Base-by-base conservation (phyloP, 2,797 vertebrate species). In the Saguinus oedipus region DNA sequence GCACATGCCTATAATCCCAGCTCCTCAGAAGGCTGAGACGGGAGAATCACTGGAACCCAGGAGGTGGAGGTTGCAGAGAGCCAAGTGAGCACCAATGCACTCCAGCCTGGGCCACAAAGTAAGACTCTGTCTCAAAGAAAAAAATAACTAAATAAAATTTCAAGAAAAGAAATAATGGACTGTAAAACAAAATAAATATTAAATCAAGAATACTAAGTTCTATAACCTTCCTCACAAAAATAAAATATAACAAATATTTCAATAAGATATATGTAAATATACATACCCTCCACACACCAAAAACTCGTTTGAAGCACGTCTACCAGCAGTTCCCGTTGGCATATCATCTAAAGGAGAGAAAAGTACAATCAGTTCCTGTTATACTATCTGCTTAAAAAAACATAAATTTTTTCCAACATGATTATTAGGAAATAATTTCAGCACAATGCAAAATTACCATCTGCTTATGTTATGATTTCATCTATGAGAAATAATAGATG, bases 261-360 rank as follows among this genome's bases (percentile, higher is more conserved):
- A 90, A 82, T 84, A 88, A 97, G 96, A 91, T 42, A 80, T 61
- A 94, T 57, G 84, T 93, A 97, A 96, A 99, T 99, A 98, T 98
- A 99, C 99, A 98, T 99, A 99, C 99, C 99, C 99, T 99, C 99
- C 99, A 98, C 99, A 99, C 97, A 99, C 98, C 95, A 99, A 98
- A 98, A 99, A 99, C 96, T 99, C 99, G n/a, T 99, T 99, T 33
- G 99, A 99, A n/a, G 99, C 98, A 50, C 99, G 98, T 76, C 99
- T 99, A 87, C 99, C 98, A 64, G 98, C 98, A 39, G 98, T 97
- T 97, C 99, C 99, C 98, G 99, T 97, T 5, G 99, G 99, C 98
- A 99, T 98, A 79, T 99, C 99, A 97, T 99, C 99, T 99, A 98
- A 96, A 97, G 95, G 88, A 93, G 93, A 93, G 48, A 96, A 95